Conservation (phyloP, 2,888 invertebrate species). For the Dromius quadrimaculatus region DNA sequence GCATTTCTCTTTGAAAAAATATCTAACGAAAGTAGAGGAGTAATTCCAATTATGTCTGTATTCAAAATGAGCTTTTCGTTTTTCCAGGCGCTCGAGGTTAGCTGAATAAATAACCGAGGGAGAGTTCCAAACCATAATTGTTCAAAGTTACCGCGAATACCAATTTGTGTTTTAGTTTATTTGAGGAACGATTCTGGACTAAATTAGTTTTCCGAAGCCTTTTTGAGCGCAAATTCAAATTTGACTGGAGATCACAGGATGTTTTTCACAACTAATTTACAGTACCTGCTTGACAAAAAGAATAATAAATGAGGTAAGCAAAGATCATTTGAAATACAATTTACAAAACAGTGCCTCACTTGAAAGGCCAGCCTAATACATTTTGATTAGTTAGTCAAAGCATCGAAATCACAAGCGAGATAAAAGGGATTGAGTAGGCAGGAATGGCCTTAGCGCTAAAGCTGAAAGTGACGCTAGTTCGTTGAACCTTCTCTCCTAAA, state of each 20-base stretch:
- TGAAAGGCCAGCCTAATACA: slow-evolving; percentile 55
- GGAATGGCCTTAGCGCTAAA: too few species aligned
- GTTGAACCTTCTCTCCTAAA: slow-evolving; percentile 1
- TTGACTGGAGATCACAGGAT: slow-evolving; percentile 17
- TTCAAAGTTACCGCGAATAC: slow-evolving; percentile 11
- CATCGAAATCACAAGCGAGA: slow-evolving; percentile 57
- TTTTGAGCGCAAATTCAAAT: slow-evolving; percentile 19
- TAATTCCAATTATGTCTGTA: background rate
- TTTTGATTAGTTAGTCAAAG: slow-evolving; percentile 56
- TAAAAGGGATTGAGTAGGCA: slow-evolving; percentile 22
- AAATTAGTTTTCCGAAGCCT: slow-evolving; percentile 22
- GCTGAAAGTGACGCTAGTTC: background rate
- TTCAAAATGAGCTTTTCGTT: background rate
- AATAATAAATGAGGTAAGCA: slow-evolving; percentile 31
- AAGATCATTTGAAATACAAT: slow-evolving; percentile 32
- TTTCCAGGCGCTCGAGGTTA: background rate
- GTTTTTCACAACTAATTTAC: slow-evolving; percentile 35
- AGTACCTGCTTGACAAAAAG: slow-evolving; percentile 22
- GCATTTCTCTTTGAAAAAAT: too few species aligned
- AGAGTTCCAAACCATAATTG: slow-evolving; percentile 2
- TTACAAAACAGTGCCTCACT: slow-evolving; percentile 31
- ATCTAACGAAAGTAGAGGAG: background rate
- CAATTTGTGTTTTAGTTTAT: background rate
- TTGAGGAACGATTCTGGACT: background rate
- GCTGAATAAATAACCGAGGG: slow-evolving; percentile 15